Percentiles rank a stretch among this genome's conserved stretches.
These are phyloP conservation scores for Corydoras sp. DNA, from an alignment of 2,113 vertebrate species.

Conservation along the genomic window DNA sequence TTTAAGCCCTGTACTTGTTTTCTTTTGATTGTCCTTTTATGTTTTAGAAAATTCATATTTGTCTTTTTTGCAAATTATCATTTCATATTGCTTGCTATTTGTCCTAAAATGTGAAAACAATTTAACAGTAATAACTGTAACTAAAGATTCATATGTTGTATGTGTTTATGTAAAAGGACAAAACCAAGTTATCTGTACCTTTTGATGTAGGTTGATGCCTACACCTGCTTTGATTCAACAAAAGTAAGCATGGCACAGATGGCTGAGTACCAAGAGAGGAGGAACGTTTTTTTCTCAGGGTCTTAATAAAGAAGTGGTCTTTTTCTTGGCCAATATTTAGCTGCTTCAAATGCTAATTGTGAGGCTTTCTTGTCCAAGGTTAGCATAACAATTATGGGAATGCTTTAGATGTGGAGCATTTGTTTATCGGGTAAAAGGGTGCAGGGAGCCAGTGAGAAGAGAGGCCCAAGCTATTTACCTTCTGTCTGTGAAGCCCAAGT, in stretches of 20 bases:
- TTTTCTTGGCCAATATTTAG: constrained; percentile 98
- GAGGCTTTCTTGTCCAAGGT: constrained; percentile 91
- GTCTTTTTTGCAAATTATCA: neutral
- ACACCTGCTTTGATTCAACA: constrained; percentile 58
- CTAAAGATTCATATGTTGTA: too few relatives aligned
- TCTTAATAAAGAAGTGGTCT: constrained; percentile 85
- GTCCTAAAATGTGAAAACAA: neutral
- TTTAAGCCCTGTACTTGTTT: constrained; percentile 44
- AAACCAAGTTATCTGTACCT: constrained; percentile 7
- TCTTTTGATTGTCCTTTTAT: constrained; percentile 28
- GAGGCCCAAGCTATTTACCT: constrained; percentile 65
- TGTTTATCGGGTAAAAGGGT: constrained; percentile 92
- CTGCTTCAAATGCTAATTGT: constrained; percentile 99
- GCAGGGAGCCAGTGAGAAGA: constrained; percentile 68
- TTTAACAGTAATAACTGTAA: neutral
- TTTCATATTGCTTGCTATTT: neutral
- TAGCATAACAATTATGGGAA: constrained; percentile 99
- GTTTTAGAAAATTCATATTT: constrained; percentile 11
- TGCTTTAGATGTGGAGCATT: constrained; percentile 96
- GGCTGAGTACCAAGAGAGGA: constrained; percentile 79
- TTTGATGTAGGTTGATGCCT: constrained; percentile 6
- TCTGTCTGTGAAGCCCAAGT: constrained; percentile 75
- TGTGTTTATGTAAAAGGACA: constrained; percentile 2
- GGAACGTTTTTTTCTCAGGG: constrained; percentile 89
- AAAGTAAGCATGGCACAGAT: constrained; percentile 79